Evolutionary conservation across 2,797 vertebrate species (phyloP), one percentile per base, ranked within the genome.

Genomic region (Anguilla pacifica): DNA sequence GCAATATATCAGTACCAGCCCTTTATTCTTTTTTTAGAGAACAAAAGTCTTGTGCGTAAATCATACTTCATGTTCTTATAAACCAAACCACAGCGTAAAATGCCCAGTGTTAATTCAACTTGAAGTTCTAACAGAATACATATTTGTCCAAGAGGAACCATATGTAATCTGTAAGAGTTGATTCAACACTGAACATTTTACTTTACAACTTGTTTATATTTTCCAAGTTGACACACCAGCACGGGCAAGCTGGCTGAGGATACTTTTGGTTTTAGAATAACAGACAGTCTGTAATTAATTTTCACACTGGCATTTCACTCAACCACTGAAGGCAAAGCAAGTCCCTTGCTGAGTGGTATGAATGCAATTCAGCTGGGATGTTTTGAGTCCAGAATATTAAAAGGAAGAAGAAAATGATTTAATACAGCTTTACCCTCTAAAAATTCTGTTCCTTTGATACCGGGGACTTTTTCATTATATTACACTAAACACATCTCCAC

Each of bases 1-100:
- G 67, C 51, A 83, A 83, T 25, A 88, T 89, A 87, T 89, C 85
- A 79, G 85, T 87, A 87, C 88, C 85, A 90, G 89, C 87, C 85
- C 72, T 64, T 67, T 51, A 10, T 53, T 61, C 35, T 88, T 87
- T 85, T 70, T 74, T 57, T 53, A 83, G 70, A 55, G 39, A 82
- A 67, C 25, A 25, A 5, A 35, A 35, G 35, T n/a, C 61, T 70
- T 28, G 31, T 17, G 31, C 10, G 15, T 31, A n/a, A 81, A 22
- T 25, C 39, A 85, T 61, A 84, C 81, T 82, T 53, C 57, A 39
- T 17, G 51, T 61, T 84, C 51, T 81, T 67, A 81, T 28, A 61
- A 46, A 39, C 3, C 13, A 39, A 43, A 2, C 72, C 67, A 70
- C 67, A 67, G 22, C 2, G 2, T 57, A 15, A 57, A 7, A 7